Evolutionary conservation across 2,113 vertebrate genomes (phyloP).

Genomic region (Melospiza melodia): DNA sequence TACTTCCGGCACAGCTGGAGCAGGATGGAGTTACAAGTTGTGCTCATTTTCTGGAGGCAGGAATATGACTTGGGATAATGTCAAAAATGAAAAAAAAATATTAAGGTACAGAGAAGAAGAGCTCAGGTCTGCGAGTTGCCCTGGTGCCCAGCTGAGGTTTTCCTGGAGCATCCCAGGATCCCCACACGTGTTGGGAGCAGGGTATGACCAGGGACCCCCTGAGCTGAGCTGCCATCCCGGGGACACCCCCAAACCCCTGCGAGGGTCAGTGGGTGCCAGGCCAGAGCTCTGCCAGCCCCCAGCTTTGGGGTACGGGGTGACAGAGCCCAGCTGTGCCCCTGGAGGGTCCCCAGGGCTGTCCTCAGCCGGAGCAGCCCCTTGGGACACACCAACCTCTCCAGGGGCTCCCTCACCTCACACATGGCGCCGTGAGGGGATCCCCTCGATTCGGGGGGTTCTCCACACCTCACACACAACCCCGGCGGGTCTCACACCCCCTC

Average conservation of each 20-base stretch:
- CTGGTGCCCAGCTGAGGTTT: neutral
- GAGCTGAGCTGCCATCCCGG: neutral
- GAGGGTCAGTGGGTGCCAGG: rapidly evolving
- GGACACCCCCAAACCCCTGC: rapidly evolving
- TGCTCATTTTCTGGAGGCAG: rapidly evolving
- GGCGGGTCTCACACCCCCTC: neutral
- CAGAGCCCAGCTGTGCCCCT: neutral
- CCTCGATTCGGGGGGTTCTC: no score
- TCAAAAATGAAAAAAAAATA: neutral
- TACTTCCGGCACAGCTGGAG: neutral
- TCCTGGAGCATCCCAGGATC: neutral
- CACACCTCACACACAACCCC: neutral
- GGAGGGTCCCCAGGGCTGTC: neutral
- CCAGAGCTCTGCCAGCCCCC: neutral
- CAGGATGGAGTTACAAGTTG: neutral
- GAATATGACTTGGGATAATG: rapidly evolving
- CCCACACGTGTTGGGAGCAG: neutral
- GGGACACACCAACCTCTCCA: no score
- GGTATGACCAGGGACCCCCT: neutral
- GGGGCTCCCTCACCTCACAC: neutral
- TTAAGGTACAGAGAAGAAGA: rapidly evolving
- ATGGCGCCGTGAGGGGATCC: neutral
- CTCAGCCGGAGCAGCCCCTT: neutral
- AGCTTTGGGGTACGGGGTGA: rapidly evolving
- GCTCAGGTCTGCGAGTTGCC: rapidly evolving